Conservation (phyloP, 2,888 invertebrate species). For the Tanytarsus gracilentus region DNA sequence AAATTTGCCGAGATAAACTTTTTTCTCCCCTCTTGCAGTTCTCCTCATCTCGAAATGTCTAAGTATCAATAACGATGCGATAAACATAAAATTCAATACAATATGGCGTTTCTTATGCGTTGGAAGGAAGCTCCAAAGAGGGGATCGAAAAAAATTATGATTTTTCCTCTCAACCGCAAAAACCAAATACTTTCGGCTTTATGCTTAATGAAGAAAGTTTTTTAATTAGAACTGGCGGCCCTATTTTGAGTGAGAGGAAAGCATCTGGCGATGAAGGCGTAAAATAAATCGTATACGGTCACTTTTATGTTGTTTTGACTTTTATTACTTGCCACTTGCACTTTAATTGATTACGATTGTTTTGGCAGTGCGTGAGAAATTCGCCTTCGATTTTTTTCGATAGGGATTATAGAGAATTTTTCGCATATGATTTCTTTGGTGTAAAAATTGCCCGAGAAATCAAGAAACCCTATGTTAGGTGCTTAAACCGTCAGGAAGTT, state of each 20-base stretch:
- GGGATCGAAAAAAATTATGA: background rate
- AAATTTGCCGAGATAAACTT: no score
- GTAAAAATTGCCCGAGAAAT: no score
- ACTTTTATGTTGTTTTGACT: background rate
- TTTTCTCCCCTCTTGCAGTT: no score
- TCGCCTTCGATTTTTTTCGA: background rate
- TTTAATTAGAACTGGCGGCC: conserved; percentile 15
- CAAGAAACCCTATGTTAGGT: no score
- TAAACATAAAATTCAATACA: conserved; percentile 15
- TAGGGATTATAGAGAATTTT: no score
- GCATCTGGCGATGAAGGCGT: conserved; percentile 1
- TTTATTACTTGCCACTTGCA: conserved; percentile 8
- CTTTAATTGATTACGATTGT: conserved; percentile 2
- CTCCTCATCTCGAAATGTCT: background rate
- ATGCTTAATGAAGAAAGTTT: conserved; percentile 14
- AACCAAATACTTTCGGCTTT: no score
- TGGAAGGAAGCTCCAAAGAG: background rate
- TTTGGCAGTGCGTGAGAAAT: background rate
- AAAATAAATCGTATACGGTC: conserved; percentile 8
- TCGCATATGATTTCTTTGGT: no score
- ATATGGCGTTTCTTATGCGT: background rate
- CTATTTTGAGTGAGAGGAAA: background rate
- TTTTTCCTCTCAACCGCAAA: background rate
- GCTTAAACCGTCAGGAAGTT: no score
- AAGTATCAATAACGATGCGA: conserved; percentile 9